These are phyloP conservation scores for Nasonia oneida DNA, from an alignment of 2,888 invertebrate species.

Conservation along the genomic window DNA sequence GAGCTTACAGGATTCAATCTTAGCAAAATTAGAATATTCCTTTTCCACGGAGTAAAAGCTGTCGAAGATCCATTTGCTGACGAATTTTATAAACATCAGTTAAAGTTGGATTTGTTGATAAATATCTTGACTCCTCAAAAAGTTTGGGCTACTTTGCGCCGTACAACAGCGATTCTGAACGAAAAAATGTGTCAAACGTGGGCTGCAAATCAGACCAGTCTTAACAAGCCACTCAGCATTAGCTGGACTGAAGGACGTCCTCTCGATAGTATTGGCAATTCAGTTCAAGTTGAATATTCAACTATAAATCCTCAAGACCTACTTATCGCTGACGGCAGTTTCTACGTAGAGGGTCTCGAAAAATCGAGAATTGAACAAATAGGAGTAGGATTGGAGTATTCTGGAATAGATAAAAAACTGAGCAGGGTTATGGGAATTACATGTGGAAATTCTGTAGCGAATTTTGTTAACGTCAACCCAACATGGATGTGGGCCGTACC, in stretches of 20 bases:
- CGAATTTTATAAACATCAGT: conserved; percentile 84
- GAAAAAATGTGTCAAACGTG: conserved; percentile 40
- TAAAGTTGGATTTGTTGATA: conserved; percentile 87
- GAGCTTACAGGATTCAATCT: conserved; percentile 82
- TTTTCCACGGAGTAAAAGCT: conserved; percentile 81
- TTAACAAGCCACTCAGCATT: conserved; percentile 82
- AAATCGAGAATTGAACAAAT: conserved; percentile 82
- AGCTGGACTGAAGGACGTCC: conserved; percentile 88
- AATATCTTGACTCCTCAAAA: conserved; percentile 83
- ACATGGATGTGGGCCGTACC: conserved; percentile 82
- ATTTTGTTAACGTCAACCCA: conserved; percentile 79
- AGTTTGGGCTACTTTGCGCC: conserved; percentile 80
- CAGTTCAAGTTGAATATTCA: conserved; percentile 85
- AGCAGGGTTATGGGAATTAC: conserved; percentile 78
- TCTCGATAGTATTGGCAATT: conserved; percentile 56
- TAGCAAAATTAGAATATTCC: conserved; percentile 82
- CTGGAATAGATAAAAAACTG: conserved; percentile 81
- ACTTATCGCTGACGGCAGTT: conserved; percentile 88
- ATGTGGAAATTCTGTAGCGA: conserved; percentile 79
- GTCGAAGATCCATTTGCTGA: conserved; percentile 83
- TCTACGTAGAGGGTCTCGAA: conserved; percentile 85
- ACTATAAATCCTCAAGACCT: conserved; percentile 88
- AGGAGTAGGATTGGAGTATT: conserved; percentile 83
- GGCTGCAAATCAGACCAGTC: conserved; percentile 40
- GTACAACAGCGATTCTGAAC: background rate